Evolutionary conservation across 1,140 invertebrate species (phyloP), one percentile per base, ranked within the genome.

Genomic region (Tribolium madens): DNA sequence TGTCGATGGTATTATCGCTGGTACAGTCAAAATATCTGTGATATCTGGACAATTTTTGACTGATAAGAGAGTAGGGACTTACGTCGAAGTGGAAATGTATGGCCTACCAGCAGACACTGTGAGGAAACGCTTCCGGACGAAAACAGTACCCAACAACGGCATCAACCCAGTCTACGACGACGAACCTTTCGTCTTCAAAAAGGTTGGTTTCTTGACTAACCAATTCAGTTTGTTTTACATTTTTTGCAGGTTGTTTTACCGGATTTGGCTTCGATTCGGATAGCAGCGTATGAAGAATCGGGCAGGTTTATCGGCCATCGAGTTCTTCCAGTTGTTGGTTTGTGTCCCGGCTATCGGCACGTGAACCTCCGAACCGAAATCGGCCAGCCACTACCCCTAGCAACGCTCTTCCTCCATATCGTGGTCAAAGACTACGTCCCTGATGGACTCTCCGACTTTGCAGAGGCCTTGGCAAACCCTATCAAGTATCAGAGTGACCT

Each of bases 21-120:
- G 80, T 26, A 97, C 95, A 5, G 95, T 99, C 70, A 93, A 94
- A 64, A 96, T 99, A 42, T 93, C 94, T 76, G 95, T 97, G 7
- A 89, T 95, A 80, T 94, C 93, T 0, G 93, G 96, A 0, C 98
- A 99, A 88, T 98, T 99, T 87, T 88, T 99, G 53, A 97, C 95
- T 1, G 98, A 99, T 82, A 98, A 97, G 86, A 92, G 97, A 79
- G 94, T 96, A 12, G 97, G 97, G 13, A 99, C 97, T 0, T 99
- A 97, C 84, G 97, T 99, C 0, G 98, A 99, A 87, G 97, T 99
- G 18, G 98, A 99, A 84, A 99, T 99, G 98, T 99, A 98, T 85
- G 98, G 98, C 0, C 88, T 99, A 75, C 97, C 98, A 0, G 98
- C 98, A 0, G 98, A 99, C 86, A 99, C 98, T 0, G 97, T 99